phyloP scores from a whole-genome alignment of 2,797 vertebrate species.

The Stomatorhinus walkeri region DNA sequence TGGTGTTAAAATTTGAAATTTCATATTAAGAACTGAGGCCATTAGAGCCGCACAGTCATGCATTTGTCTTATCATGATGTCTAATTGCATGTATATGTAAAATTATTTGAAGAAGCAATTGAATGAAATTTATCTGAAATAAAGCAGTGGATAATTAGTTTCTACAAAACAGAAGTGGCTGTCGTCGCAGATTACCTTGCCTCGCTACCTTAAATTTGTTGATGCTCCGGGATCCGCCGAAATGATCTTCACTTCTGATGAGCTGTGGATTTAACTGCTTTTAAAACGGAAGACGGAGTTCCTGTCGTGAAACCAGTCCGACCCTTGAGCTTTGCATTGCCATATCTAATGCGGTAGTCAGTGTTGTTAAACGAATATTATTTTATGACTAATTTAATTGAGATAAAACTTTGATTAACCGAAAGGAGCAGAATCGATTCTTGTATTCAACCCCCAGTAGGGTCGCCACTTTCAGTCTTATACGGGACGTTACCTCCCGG shows the following conservation, averaged over 20 bases:
- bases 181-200: neutral
- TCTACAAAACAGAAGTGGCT: neutral
- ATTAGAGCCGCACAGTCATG: neutral
- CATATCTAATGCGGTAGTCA: neutral
- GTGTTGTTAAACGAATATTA: neutral
- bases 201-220: neutral
- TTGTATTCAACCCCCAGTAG: neutral
- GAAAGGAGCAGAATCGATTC: neutral
- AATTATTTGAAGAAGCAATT: neutral
- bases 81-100: neutral
- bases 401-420: neutral
- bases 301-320: neutral
- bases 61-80: neutral
- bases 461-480: neutral
- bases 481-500: no score
- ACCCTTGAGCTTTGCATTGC: neutral
- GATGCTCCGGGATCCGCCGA: neutral
- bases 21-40: neutral
- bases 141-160: neutral
- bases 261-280: neutral
- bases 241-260: neutral
- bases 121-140: neutral
- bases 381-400: neutral
- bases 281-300: slow-evolving; percentile 12
- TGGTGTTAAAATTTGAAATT: neutral